Conservation (phyloP, 2,113 vertebrate species). For the Syngnathus typhle region DNA sequence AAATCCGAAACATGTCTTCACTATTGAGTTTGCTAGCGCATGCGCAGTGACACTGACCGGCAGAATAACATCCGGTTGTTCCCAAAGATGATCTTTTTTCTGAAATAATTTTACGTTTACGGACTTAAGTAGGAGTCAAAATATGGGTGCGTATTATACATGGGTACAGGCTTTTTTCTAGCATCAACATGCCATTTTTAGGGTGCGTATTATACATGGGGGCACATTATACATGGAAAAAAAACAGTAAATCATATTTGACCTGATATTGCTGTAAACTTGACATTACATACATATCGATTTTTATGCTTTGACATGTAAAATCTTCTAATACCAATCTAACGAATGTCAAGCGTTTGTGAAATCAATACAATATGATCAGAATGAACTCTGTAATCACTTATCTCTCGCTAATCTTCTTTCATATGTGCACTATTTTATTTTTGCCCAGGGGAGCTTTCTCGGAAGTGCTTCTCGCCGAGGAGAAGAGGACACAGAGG, state of each 20-base stretch:
- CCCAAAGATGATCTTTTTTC: no score
- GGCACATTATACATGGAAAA: no score
- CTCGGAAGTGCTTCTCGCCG: slow-evolving; percentile 93
- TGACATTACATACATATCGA: neutral
- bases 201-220: no score
- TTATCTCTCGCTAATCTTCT: neutral
- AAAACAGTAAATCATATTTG: neutral
- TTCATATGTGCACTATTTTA: slow-evolving; percentile 13
- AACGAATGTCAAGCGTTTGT: neutral
- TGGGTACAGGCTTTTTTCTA: no score
- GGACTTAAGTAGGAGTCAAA: no score
- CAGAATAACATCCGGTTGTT: no score
- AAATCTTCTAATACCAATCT: neutral
- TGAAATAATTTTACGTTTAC: no score
- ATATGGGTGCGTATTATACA: no score
- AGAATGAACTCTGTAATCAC: neutral
- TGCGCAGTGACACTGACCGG: no score
- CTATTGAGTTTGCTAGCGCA: no score
- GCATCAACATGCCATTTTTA: no score
- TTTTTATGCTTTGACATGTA: neutral
- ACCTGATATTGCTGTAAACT: neutral
- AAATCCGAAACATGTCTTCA: no score
- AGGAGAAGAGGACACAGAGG: slow-evolving; percentile 85
- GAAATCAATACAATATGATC: neutral
- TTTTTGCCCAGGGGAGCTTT: slow-evolving; percentile 81